Base-by-base conservation (phyloP, 2,888 invertebrate species). In the Platycheirus albimanus region DNA sequence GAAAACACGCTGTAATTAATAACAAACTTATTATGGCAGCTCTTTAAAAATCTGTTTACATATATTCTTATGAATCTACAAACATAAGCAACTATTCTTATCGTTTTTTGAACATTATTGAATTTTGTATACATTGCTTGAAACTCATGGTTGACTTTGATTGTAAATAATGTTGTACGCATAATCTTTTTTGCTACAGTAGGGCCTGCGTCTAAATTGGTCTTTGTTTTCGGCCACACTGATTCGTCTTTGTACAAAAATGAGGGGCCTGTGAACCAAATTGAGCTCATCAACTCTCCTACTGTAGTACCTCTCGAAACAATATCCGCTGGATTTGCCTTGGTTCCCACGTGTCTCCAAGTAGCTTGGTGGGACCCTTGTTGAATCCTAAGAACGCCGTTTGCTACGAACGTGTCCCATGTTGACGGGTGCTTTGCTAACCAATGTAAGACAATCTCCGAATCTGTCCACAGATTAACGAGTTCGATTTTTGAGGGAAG, bases 401-500 rank as follows among this genome's bases (percentile, higher is more conserved):
- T 19, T 38, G 38, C 19, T 5, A 58, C 58, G 3, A 58, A 58
- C 8, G 28, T 58, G 2, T 49, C 24, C 64, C 49, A 36, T 5
- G 20, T 19, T 10, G 47, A 63, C 17, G 47, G 63, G 15, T 63
- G 47, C n/a, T 47, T 63, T n/a, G 63, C 63, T 8, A 63, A n/a
- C 36, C 47, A 63, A 63, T 47, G 30, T n/a, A 63, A 8, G 0
- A 63, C 63, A n/a, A 49, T 49, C 13, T 49, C 49, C 17, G 49
- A 49, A 24, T 49, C 49, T 24, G 49, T 24, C 49, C n/a, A 49
- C 7, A 49, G 47, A 2, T 20, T 47, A 24, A 47, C 24, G 0
- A 20, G 4, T 10, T 47, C 58, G 0, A 64, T 19, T 17, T 11
- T 8, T 38, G 45, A 1, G 36, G 24, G 3, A 64, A 3, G 24